Evolutionary conservation across 2,888 invertebrate genomes (phyloP), one percentile per base, ranked within the genome.

Genomic region (Crioceris asparagi): DNA sequence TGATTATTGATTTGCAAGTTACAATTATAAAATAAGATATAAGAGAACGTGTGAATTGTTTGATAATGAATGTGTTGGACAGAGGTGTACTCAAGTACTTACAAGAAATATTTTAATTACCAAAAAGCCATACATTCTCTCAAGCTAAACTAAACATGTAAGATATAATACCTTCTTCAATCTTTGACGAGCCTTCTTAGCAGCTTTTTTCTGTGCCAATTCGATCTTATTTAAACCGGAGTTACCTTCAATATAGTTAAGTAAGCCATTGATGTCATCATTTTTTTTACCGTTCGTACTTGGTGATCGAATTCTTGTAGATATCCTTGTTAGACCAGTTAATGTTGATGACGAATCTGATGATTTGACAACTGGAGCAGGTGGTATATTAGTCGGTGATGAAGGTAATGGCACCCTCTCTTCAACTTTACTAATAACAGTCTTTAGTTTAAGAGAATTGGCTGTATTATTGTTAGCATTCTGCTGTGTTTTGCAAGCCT

Each of bases 111-210:
- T n/a, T n/a, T n/a, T n/a, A n/a, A n/a, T n/a, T n/a, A n/a, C n/a
- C n/a, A n/a, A n/a, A n/a, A n/a, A n/a, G n/a, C n/a, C n/a, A n/a
- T n/a, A n/a, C n/a, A n/a, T n/a, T n/a, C n/a, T n/a, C n/a, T n/a
- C n/a, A n/a, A n/a, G n/a, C n/a, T n/a, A n/a, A n/a, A n/a, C n/a
- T n/a, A 32, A 32, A 31, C 16, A 21, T 32, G 15, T 29, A 21
- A 33, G 3, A 44, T n/a, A n/a, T n/a, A n/a, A 49, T 59, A 83
- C 83, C 74, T 79, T 79, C 56, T 79, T 78, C 44, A 80, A 77
- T 52, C 80, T 79, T 63, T 87, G 86, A 2, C 86, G 66, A 25
- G 80, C 82, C 53, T 86, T 82, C 62, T 87, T 87, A n/a, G 85
- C 85, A 2, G 79, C 75, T 58, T 86, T 85, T 64, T 84, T 83